Conservation (phyloP, 2,113 vertebrate genomes). For the Micronisus gabar region DNA sequence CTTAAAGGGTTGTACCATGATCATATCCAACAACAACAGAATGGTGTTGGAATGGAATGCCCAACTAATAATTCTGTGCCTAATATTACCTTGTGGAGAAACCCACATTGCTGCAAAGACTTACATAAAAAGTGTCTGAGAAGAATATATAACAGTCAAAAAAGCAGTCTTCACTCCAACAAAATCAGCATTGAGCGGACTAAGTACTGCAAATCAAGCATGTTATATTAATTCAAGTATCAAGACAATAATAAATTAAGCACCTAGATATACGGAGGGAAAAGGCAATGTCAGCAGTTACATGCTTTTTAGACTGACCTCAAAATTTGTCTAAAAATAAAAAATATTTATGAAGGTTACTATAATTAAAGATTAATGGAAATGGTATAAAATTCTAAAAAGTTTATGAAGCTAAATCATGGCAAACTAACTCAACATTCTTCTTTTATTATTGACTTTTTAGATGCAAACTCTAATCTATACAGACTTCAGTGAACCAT, state of each 20-base stretch:
- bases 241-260: conserved; percentile 6
- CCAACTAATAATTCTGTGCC: neutral
- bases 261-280: neutral
- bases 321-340: neutral
- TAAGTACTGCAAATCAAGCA: neutral
- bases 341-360: neutral
- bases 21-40: neutral
- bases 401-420: neutral
- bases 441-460: neutral
- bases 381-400: neutral
- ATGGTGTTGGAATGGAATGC: neutral
- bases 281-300: neutral
- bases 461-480: neutral
- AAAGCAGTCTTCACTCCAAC: neutral
- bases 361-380: neutral
- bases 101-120: neutral
- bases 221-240: neutral
- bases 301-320: neutral
- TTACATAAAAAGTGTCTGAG: neutral
- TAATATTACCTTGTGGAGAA: neutral
- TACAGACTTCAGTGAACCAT: neutral
- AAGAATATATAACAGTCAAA: neutral
- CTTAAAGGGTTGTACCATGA: neutral
- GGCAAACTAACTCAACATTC: neutral
- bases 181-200: neutral